These are phyloP conservation scores for Lasioglossum marginatum DNA, from an alignment of 2,888 invertebrate genomes.

Conservation along the genomic window DNA sequence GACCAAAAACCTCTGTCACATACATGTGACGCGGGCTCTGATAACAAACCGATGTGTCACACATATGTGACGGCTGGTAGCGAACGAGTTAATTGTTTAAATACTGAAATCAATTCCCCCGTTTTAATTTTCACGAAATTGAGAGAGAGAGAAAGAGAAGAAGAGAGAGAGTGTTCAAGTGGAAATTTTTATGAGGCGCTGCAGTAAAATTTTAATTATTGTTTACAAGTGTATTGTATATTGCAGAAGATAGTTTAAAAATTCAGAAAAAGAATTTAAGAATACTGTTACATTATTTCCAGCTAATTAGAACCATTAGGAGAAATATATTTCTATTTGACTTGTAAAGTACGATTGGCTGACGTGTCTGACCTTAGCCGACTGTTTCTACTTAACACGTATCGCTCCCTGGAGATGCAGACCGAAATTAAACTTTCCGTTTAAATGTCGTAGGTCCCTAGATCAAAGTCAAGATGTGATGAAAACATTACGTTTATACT, in stretches of 20 bases:
- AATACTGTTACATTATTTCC: background rate
- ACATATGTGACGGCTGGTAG: no score
- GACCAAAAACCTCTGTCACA: no score
- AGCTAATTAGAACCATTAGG: background rate
- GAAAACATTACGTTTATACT: background rate
- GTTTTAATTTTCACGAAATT: background rate
- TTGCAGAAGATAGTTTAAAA: background rate
- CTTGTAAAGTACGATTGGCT: background rate
- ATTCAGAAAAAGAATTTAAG: background rate
- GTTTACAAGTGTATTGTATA: background rate
- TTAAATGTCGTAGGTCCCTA: background rate
- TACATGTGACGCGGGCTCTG: no score
- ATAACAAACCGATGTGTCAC: no score
- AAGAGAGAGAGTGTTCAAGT: background rate
- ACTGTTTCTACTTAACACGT: background rate
- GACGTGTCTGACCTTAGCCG: background rate
- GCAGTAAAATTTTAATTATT: background rate
- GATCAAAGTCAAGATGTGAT: background rate
- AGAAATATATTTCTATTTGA: background rate
- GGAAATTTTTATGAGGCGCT: background rate
- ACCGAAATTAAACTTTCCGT: background rate
- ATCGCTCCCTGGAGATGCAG: background rate
- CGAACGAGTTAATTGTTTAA: background rate
- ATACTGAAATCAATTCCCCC: background rate
- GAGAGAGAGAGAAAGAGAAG: no score